Conservation (phyloP, 2,797 vertebrate species). For the Coregonus ussuriensis region DNA sequence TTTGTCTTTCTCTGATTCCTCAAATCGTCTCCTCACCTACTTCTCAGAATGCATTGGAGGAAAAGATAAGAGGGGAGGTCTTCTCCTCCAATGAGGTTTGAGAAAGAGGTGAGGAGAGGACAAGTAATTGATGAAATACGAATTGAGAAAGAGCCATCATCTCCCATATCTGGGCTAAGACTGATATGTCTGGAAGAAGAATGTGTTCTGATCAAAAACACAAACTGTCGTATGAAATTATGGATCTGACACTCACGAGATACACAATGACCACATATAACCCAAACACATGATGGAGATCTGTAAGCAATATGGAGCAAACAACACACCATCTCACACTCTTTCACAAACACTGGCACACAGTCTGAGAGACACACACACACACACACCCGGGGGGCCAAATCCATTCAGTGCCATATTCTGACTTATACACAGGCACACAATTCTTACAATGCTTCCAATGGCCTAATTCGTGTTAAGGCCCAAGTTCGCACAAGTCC, state of each 20-base stretch:
- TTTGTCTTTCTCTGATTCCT: no score
- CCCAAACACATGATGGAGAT: background rate
- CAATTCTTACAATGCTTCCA: background rate
- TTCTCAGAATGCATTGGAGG: no score
- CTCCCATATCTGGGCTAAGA: constrained; percentile 18
- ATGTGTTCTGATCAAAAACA: constrained; percentile 23
- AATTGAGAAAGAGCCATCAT: no score
- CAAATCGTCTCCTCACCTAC: no score
- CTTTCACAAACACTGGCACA: background rate
- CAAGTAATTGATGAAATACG: no score
- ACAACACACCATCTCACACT: background rate
- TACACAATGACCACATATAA: constrained; percentile 17
- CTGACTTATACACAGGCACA: no score
- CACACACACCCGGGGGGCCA: no score
- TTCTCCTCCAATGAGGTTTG: no score
- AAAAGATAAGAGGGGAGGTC: no score
- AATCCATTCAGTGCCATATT: no score
- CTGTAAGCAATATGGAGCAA: background rate
- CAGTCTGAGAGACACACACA: no score
- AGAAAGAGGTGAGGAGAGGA: no score
- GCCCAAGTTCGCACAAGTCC: background rate
- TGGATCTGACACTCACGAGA: constrained; percentile 26
- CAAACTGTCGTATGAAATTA: constrained; percentile 26
- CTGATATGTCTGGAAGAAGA: constrained; percentile 29
- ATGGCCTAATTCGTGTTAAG: background rate